phyloP scores from a whole-genome alignment of 2,113 vertebrate species.

The Thermophis baileyi region DNA sequence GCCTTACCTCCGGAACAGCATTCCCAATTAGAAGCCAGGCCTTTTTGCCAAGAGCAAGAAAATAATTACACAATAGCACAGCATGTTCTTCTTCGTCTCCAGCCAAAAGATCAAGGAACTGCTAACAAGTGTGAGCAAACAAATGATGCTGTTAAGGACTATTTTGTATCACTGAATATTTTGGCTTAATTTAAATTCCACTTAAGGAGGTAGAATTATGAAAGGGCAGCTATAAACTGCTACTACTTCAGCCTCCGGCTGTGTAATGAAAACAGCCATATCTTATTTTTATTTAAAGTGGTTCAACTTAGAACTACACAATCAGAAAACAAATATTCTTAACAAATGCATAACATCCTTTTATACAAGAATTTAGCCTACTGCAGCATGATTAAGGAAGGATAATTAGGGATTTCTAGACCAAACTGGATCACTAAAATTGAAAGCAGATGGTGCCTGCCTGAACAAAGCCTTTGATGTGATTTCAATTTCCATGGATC shows the following conservation, averaged over 20 bases:
- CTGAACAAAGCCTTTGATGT: not conserved
- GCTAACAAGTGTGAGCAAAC: constrained; percentile 66
- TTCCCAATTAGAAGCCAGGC: constrained; percentile 89
- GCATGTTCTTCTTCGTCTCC: constrained; percentile 96
- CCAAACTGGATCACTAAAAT: not conserved
- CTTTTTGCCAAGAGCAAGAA: constrained; percentile 89
- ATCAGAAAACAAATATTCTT: not conserved
- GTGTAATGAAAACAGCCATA: not conserved
- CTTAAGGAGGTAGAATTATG: not conserved
- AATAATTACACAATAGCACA: constrained; percentile 91
- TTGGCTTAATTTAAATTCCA: not conserved
- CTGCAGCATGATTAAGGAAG: not conserved
- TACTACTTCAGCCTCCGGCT: not conserved
- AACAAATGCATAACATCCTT: not conserved
- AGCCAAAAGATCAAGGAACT: constrained; percentile 93
- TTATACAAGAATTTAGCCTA: not conserved
- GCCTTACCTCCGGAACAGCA: constrained; percentile 89
- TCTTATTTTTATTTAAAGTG: not conserved
- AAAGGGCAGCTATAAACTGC: not conserved
- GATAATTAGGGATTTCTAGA: not conserved
- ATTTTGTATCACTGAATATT: not conserved
- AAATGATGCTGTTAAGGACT: not conserved
- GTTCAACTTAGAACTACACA: not conserved
- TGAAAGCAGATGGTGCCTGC: not conserved
- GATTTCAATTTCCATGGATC: not conserved